These are phyloP conservation scores for Beris chalybata DNA, from an alignment of 2,888 invertebrate species.

Conservation along the genomic window DNA sequence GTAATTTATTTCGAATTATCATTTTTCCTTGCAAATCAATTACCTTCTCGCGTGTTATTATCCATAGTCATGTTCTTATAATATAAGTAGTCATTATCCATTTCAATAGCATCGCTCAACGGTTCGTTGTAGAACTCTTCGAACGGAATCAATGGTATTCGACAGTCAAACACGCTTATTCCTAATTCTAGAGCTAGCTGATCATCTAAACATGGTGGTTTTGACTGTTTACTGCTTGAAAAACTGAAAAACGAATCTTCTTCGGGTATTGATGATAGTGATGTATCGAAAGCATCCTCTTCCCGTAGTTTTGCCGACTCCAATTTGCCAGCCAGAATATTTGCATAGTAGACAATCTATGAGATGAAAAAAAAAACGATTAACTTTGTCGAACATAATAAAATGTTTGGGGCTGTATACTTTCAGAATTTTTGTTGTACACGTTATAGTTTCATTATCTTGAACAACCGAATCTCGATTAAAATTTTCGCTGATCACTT, in stretches of 20 bases:
- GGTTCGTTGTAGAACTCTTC: constrained; percentile 94
- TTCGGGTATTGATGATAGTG: constrained; percentile 56
- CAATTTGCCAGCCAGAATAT: constrained; percentile 79
- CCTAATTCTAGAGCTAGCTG: constrained; percentile 69
- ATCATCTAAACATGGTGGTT: constrained; percentile 55
- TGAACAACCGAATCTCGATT: constrained; percentile 74
- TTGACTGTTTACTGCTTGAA: constrained; percentile 45
- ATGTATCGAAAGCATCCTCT: constrained; percentile 53
- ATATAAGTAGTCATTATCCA: constrained; percentile 91
- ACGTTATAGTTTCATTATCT: constrained; percentile 81
- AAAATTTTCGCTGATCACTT: constrained; percentile 77
- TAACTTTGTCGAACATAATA: not conserved
- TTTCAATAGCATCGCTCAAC: constrained; percentile 87
- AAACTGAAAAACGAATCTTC: constrained; percentile 53
- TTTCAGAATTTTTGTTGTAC: constrained; percentile 87
- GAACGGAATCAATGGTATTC: constrained; percentile 80
- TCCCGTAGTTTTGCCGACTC: constrained; percentile 67
- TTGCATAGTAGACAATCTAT: constrained; percentile 84
- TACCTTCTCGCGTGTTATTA: constrained; percentile 44
- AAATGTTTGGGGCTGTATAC: constrained; percentile 50
- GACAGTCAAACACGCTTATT: constrained; percentile 76
- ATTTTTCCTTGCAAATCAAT: not conserved
- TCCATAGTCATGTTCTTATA: constrained; percentile 68
- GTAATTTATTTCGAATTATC: not conserved
- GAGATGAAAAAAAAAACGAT: constrained; percentile 36